Evolutionary conservation across 2,113 vertebrate genomes (phyloP), one percentile per base, ranked within the genome.

Genomic region (Cnemophilus loriae): DNA sequence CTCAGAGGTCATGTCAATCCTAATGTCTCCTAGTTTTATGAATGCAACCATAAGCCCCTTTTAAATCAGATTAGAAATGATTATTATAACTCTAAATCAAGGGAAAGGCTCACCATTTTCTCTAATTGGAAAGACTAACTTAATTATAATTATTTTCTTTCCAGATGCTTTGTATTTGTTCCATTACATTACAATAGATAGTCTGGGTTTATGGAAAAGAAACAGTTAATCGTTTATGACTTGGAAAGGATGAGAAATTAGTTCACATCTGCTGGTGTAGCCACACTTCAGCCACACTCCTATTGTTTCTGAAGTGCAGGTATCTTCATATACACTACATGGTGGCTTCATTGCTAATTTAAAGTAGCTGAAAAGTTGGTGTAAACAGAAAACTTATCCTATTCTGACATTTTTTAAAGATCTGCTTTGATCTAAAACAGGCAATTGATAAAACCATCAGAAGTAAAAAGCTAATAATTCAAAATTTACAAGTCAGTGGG

Each of bases 61-160:
- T 86, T 65, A 97, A 98, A 97, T 95, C 80, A 95, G 96, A 97
- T 97, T 98, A 97, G 47, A 74, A 81, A 96, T 97, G 77, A 97
- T 94, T 96, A 98, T 91, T 87, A 61, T 83, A 96, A 91, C 77
- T 96, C 84, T 87, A 65, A 97, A 96, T 95, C 86, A 90, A 76
- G n/a, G 75, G 85, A 80, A 91, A 84, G 35, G 46, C 63, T 84
- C 80, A 88, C 61, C 63, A 89, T 95, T 96, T 94, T 87, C 95
- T 95, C 92, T 98, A 97, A 98, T 97, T 97, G 95, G 96, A 97
- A 96, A 95, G 78, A 68, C 86, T 98, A 97, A 98, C 96, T 97
- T 93, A 42, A 93, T 95, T 93, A 67, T 81, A 94, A 95, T 85
- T 97, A 70, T 94, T 92, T 95, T 94, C 73, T 95, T 95, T 96